Base-by-base conservation (phyloP, 2,888 invertebrate genomes). In the Nasonovia ribisnigri region DNA sequence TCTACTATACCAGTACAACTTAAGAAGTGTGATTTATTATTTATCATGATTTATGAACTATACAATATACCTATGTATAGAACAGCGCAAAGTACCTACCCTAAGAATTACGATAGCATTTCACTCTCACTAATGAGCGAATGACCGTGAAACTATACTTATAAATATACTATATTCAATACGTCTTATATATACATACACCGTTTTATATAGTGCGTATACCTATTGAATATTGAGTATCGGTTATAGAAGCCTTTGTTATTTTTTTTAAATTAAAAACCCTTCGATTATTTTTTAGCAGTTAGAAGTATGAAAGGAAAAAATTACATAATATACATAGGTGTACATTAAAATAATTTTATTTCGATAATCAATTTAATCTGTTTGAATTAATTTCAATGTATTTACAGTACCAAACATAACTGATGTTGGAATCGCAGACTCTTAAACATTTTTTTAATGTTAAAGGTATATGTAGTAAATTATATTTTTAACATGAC, bases 11-110 rank as follows among this genome's bases (percentile, higher is more conserved):
- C 57, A 77, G 20, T 36, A 77, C 36, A 77, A 8, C 16, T 77
- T 42, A 77, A 77, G 77, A 77, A 77, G 36, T 77, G 36, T 77
- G 77, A 77, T 77, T 77, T 77, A 77, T 77, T 77, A 36, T 77
- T 77, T 77, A 77, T 77, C 36, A 42, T 77, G 77, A 77, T 36
- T 77, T 77, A 77, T 77, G 36, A 36, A 77, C 36, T 77, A 77
- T 77, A 77, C 36, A 77, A 20, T 77, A 77, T 77, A 77, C 20
- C 36, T 77, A 36, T 77, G 20, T 42, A 77, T 24, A 77, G 36
- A 36, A 42, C 36, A 77, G 36, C 36, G 6, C 3, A 77, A n/a
- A 77, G 77, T 77, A 77, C 36, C 77, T 46, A 46, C 77, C 77
- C 20, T 77, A 77, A 36, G 36, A 77, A 36, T 20, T 77, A 77